Evolutionary conservation across 2,797 vertebrate genomes (phyloP), one percentile per base, ranked within the genome.

Genomic region (Siniperca obscura): DNA sequence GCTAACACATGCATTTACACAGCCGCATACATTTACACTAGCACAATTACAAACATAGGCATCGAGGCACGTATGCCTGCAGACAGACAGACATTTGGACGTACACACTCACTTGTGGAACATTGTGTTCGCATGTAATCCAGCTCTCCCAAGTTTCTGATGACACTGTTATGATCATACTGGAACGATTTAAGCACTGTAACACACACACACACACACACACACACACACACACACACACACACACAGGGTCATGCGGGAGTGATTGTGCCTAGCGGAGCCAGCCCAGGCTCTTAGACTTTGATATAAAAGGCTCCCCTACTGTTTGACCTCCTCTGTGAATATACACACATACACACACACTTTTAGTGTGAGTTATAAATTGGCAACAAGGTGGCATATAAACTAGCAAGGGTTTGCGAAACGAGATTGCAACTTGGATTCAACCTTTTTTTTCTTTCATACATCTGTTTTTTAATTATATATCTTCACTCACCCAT

Each of bases 291-390:
- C 89, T 86, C 81, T 84, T 66, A 85, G 62, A 86, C 79, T 90
- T 89, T 91, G 83, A 92, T 92, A 92, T 92, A 93, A 95, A 91
- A 86, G 38, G 82, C 83, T 90, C 91, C 89, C 93, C 92, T 90
- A 79, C 91, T 86, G 89, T 81, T 87, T 86, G 80, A 90, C 89
- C 91, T 86, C 84, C 83, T 84, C 85, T 70, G 75, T 44, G 79
- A 88, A 76, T 14, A 27, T 6, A 70, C 52, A 79, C 77, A 83
- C 69, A 68, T 30, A 61, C 52, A 46, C 52, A 46, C 74, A 86
- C 57, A 48, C 53, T 76, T 66, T 55, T 2, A 68, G 62, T 40
- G 44, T 0, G 4, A 65, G 44, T 74, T 81, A 59, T 38, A 78
- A 73, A n/a, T 67, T 78, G 76, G 81, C 68, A 87, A 7, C 40